Percentiles rank a stretch among this genome's conserved stretches.
Evolutionary conservation across 2,797 vertebrate genomes (phyloP).

Genomic region (Natrix natrix): DNA sequence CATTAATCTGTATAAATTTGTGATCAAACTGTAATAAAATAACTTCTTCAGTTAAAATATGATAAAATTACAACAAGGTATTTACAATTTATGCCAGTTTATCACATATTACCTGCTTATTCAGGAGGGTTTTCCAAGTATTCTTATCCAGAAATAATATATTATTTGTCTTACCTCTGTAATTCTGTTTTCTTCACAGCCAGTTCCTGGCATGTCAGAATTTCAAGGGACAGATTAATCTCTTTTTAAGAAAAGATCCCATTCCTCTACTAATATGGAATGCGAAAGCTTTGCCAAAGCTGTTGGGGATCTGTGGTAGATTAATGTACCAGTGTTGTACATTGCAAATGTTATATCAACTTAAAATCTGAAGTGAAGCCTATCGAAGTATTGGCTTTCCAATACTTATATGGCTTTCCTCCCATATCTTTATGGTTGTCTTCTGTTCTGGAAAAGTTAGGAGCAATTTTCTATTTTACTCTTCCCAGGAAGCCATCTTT

Average conservation of each 20-base stretch:
- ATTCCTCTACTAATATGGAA: not conserved
- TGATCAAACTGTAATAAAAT: constrained; percentile 19
- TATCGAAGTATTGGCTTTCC: not conserved
- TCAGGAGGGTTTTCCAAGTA: not conserved
- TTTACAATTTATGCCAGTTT: constrained; percentile 5
- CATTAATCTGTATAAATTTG: constrained; percentile 40
- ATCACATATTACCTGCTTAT: not conserved
- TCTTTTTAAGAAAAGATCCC: not conserved
- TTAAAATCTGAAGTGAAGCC: not conserved
- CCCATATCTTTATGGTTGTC: not conserved
- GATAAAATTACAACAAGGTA: constrained; percentile 44
- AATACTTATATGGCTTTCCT: not conserved
- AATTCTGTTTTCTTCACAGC: not conserved
- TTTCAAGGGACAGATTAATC: not conserved
- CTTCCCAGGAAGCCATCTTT: not conserved
- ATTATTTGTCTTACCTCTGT: not conserved
- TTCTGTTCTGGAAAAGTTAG: not conserved
- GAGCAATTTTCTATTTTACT: not conserved
- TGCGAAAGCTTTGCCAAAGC: not conserved
- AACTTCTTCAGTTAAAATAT: constrained; percentile 52
- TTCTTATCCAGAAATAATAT: not conserved
- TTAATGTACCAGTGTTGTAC: not conserved
- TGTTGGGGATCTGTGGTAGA: not conserved
- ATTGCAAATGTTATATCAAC: not conserved
- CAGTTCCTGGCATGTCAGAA: not conserved